Evolutionary conservation across 37 sponge, comb jelly and placozoan genomes (phyloP).

Genomic region (Cliona cf. orientalis): DNA sequence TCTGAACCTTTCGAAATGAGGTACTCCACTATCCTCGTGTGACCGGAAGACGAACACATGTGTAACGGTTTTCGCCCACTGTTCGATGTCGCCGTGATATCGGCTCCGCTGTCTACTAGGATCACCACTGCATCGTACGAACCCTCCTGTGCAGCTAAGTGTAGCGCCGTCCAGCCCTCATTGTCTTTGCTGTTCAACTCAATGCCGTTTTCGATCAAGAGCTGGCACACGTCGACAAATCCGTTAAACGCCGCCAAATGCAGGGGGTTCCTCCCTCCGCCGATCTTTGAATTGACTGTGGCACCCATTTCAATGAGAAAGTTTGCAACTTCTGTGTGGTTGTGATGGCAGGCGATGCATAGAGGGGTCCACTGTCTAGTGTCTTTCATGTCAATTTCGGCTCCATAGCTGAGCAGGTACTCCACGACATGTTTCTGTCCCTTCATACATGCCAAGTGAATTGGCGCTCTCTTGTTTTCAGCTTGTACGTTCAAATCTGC

Average conservation of each 20-base stretch:
- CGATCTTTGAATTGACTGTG: conserved; percentile 58
- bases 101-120: conserved; percentile 52
- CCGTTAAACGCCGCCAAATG: conserved; percentile 67
- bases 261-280: conserved; percentile 70
- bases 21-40: conserved; percentile 38
- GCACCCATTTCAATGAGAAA: conserved; percentile 52
- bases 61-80: conserved; percentile 69
- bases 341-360: conserved; percentile 75
- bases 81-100: conserved; percentile 34
- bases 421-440: conserved; percentile 56
- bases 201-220: conserved; percentile 41
- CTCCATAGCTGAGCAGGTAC: conserved; percentile 56
- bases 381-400: conserved; percentile 67
- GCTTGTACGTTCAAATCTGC: conserved; percentile 73
- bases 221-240: conserved; percentile 40
- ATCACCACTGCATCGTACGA: conserved; percentile 40
- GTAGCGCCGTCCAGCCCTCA: conserved; percentile 76
- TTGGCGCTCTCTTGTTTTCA: conserved; percentile 68
- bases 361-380: conserved; percentile 72
- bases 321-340: conserved; percentile 38
- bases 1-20: conserved; percentile 51
- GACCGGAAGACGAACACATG: conserved; percentile 65
- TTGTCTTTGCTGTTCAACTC: conserved; percentile 51
- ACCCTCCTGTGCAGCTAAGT: conserved; percentile 69
- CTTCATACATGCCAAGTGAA: conserved; percentile 84